These are phyloP conservation scores for Aethes cnicana DNA, from an alignment of 2,888 invertebrate species.

Conservation along the genomic window DNA sequence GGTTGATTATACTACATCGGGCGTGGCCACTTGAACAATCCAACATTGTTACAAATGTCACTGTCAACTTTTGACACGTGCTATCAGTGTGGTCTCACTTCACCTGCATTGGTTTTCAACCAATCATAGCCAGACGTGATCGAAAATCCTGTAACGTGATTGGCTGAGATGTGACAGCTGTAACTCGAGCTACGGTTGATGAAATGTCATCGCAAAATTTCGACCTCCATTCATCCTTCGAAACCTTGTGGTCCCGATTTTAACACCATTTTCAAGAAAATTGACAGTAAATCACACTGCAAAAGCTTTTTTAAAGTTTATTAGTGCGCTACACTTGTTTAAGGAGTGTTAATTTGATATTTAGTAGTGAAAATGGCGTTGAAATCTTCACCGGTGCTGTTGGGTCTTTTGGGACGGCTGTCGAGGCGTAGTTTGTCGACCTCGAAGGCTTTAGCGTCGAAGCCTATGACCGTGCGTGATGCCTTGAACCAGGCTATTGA, in stretches of 20 bases:
- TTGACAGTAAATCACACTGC: slow-evolving; percentile 38
- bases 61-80: slow-evolving; percentile 18
- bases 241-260: slow-evolving; percentile 48
- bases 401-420: slow-evolving; percentile 56
- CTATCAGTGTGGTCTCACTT: not conserved
- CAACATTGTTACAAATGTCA: not conserved
- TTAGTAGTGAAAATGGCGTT: slow-evolving; percentile 69
- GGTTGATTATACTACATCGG: no score
- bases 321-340: slow-evolving; percentile 44
- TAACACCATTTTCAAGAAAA: slow-evolving; percentile 57
- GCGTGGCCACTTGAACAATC: not conserved
- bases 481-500: slow-evolving; percentile 97
- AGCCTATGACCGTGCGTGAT: slow-evolving; percentile 96
- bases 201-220: slow-evolving; percentile 32
- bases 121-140: not conserved
- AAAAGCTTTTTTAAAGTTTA: slow-evolving; percentile 42
- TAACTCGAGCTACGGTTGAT: not conserved
- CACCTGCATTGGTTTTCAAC: not conserved
- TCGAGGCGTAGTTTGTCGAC: slow-evolving; percentile 71
- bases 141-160: not conserved
- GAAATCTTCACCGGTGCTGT: slow-evolving; percentile 71
- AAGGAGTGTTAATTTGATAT: slow-evolving; percentile 40
- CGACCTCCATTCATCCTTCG: slow-evolving; percentile 81
- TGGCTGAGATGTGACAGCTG: not conserved
- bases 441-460: slow-evolving; percentile 64